Conservation (phyloP, 1,140 invertebrate species). For the Hirudo medicinalis region DNA sequence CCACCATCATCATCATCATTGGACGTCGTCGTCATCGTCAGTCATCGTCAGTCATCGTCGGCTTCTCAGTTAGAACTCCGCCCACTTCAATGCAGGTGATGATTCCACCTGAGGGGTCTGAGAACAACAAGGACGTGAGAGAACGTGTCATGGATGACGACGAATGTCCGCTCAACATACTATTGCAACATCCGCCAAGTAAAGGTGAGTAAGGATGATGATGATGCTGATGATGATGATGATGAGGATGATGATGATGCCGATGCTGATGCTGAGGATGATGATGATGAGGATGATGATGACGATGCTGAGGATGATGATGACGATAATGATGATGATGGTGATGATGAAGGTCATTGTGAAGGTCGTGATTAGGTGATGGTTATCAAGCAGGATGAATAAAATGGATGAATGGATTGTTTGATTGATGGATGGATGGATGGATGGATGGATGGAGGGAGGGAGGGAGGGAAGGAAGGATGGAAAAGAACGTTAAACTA, state of each 20-base stretch:
- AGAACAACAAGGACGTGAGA: slow-evolving; percentile 41
- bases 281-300: neutral
- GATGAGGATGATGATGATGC: neutral
- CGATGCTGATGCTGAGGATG: neutral
- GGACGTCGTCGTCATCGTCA: neutral
- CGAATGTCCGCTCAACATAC: slow-evolving; percentile 84
- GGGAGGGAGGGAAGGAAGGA: neutral
- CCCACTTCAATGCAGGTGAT: slow-evolving; percentile 30
- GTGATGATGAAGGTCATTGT: neutral
- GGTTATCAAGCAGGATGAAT: too few relatives aligned
- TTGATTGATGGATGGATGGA: too few relatives aligned
- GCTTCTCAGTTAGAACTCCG: neutral
- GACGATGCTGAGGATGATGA: neutral
- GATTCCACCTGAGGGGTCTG: slow-evolving; percentile 36
- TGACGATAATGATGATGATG: neutral
- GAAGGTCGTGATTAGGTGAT: too few relatives aligned
- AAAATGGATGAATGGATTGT: too few relatives aligned
- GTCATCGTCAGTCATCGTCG: neutral
- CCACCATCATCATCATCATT: slow-evolving; percentile 13
- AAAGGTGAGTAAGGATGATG: slow-evolving; percentile 49
- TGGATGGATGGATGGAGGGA: too few relatives aligned
- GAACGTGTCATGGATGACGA: slow-evolving; percentile 92
- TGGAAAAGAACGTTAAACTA: too few relatives aligned
- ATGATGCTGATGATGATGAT: neutral
- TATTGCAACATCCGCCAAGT: slow-evolving; percentile 38